Conservation (phyloP, 2,113 vertebrate genomes). For the Cromileptes altivelis region DNA sequence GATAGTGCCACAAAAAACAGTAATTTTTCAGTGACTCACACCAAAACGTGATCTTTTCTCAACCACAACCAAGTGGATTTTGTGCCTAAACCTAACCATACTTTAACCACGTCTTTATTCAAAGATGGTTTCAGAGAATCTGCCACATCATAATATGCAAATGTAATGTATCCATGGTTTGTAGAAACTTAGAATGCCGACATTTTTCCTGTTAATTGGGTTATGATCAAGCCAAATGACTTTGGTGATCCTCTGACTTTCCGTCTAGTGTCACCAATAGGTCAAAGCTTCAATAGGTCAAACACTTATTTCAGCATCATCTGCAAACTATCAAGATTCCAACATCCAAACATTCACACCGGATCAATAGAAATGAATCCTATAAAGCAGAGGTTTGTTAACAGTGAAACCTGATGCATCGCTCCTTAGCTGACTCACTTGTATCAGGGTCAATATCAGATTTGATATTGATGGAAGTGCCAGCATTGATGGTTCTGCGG, state of each 20-base stretch:
- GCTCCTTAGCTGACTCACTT: background rate
- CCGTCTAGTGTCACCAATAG: background rate
- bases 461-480: background rate
- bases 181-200: too few species aligned
- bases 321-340: background rate
- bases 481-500: background rate
- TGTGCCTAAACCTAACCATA: too few species aligned
- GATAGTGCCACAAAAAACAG: too few species aligned
- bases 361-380: background rate
- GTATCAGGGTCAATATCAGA: background rate
- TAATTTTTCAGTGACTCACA: too few species aligned
- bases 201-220: too few species aligned
- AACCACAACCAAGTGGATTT: too few species aligned
- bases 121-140: too few species aligned
- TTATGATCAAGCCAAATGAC: background rate
- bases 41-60: too few species aligned
- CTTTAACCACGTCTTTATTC: too few species aligned
- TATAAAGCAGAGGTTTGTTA: background rate
- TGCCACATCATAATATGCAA: too few species aligned
- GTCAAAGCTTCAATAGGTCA: background rate
- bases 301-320: too few species aligned
- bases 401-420: background rate
- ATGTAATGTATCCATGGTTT: too few species aligned
- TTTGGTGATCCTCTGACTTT: background rate
- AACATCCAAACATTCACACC: background rate